Evolutionary conservation across 1,140 invertebrate genomes (phyloP).

Genomic region (Laupala kohalensis): DNA sequence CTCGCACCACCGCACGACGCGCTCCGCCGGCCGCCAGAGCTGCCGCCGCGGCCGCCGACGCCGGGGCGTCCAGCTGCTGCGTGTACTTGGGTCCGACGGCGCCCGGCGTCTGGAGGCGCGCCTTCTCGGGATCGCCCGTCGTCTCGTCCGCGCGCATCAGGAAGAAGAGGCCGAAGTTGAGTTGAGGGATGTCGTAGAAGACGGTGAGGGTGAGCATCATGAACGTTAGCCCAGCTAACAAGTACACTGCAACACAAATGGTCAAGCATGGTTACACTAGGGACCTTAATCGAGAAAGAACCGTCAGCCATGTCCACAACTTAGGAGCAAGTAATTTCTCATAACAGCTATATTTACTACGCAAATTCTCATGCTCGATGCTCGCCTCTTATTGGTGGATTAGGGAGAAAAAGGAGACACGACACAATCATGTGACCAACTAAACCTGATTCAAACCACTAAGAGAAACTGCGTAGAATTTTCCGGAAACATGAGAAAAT

Average conservation of each 20-base stretch:
- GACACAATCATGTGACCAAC: no score
- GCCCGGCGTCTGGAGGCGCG: slow-evolving; percentile 37
- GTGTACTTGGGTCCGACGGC: slow-evolving; percentile 30
- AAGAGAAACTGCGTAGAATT: no score
- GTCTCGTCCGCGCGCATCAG: slow-evolving; percentile 47
- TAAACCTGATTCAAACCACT: no score
- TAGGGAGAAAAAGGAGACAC: no score
- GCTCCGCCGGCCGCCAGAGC: slow-evolving; percentile 39
- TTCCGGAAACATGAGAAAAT: no score
- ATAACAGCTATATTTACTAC: no score
- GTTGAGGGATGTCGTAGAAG: slow-evolving; percentile 75
- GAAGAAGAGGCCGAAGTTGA: slow-evolving; percentile 67
- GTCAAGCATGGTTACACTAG: no score
- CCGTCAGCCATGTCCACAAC: no score
- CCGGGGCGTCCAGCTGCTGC: slow-evolving; percentile 23
- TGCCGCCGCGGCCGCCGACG: slow-evolving; percentile 32
- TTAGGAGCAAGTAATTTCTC: no score
- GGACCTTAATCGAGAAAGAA: no score
- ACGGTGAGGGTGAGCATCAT: slow-evolving; percentile 70
- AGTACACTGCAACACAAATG: slow-evolving; percentile 50
- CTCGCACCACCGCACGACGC: slow-evolving; percentile 40
- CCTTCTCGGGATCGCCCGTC: slow-evolving; percentile 43
- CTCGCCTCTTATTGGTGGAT: no score
- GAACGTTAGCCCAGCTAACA: slow-evolving; percentile 64
- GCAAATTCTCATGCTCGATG: no score